Evolutionary conservation across 2,888 invertebrate species (phyloP).

Genomic region (Blastobasis adustella): DNA sequence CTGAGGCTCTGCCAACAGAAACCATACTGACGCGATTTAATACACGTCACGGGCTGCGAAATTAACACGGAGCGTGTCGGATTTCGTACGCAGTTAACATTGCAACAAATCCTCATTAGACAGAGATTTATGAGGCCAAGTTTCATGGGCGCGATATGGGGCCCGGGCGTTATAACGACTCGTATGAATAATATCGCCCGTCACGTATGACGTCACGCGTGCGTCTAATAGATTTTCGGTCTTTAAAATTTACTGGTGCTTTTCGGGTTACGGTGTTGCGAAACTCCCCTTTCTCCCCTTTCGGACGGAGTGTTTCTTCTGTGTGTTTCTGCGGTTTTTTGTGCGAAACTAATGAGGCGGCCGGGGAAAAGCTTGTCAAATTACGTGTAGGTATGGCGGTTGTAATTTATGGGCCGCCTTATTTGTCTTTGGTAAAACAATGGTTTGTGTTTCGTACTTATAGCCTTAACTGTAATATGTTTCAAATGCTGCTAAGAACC

Average conservation of each 20-base stretch:
- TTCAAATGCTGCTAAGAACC: too few species aligned
- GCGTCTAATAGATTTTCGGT: background rate
- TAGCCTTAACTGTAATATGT: too few species aligned
- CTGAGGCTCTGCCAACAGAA: background rate
- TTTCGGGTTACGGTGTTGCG: background rate
- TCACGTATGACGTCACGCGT: slow-evolving; percentile 5
- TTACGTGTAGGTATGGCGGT: too few species aligned
- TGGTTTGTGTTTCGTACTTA: too few species aligned
- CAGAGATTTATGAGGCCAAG: slow-evolving; percentile 23
- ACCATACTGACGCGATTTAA: background rate
- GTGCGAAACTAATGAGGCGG: too few species aligned
- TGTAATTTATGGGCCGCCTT: too few species aligned
- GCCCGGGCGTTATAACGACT: slow-evolving; percentile 14
- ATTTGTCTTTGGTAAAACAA: too few species aligned
- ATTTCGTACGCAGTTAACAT: slow-evolving; percentile 6
- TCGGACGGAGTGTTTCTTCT: too few species aligned
- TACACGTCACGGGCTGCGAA: background rate
- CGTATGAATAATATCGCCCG: slow-evolving; percentile 21
- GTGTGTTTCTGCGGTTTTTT: too few species aligned
- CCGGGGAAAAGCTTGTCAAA: too few species aligned
- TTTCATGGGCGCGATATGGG: slow-evolving; percentile 18
- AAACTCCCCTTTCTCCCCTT: background rate
- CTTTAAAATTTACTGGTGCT: background rate
- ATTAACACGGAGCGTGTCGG: background rate
- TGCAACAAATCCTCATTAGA: slow-evolving; percentile 26